Base-by-base conservation (phyloP, 2,888 invertebrate species). In the Bellardia bayeri region DNA sequence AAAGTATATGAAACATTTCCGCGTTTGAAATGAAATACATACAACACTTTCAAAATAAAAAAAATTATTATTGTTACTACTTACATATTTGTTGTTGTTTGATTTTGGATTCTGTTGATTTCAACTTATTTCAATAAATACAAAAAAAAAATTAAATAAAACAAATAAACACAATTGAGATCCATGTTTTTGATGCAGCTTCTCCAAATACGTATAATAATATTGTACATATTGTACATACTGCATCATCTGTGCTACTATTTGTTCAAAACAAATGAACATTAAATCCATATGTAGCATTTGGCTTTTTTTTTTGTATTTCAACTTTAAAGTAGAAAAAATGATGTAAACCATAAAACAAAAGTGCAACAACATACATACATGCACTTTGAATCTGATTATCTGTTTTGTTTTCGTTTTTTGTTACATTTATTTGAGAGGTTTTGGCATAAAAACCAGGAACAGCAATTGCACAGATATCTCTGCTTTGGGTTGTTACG, bases 1-100 rank as follows among this genome's bases (percentile, higher is more conserved):
- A 37, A 78, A 7, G 30, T 56, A 45, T 14, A 56, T 82, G 58
- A 75, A 80, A 85, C 74, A 85, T 85, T 85, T 85, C 85, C 85
- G 85, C 85, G 69, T 85, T 85, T 69, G 49, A 80, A 79, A 58
- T 68, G 40, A 79, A 84, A 72, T 58, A 58, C 64, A 56, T 23
- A 63, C 51, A 71, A 33, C 58, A 69, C 23, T 42, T 23, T 30
- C 14, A 16, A 63, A 33, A 66, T 37, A 51, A 54, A 45, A 0
- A 56, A 14, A n/a, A 42, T 51, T 51, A 51, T 68, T 56, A 45
- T 79, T 79, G 56, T 66, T 16, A 14, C 49, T 42, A n/a, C n/a
- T n/a, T n/a, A n/a, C n/a, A n/a, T n/a, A 23, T 11, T 78, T 78
- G 54, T 45, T 63, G 23, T 5, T 72, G 42, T 72, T 72, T 72